Percentiles rank a stretch among this genome's conserved stretches.
Evolutionary conservation across 1,140 invertebrate genomes (phyloP).

Genomic region (Neodiprion fabricii): DNA sequence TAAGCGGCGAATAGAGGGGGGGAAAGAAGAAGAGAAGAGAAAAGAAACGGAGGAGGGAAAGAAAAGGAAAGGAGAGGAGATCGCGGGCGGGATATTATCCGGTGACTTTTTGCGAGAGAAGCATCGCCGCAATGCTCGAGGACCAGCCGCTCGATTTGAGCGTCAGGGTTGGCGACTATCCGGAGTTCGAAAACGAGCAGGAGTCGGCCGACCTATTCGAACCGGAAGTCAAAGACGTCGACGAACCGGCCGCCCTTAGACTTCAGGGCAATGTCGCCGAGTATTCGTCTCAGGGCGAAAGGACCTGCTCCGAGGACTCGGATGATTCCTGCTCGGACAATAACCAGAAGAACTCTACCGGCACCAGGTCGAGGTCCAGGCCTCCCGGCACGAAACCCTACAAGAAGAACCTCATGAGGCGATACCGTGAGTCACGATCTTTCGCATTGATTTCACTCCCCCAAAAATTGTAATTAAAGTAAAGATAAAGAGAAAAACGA

Average conservation of each 20-base stretch:
- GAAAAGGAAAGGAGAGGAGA: background rate
- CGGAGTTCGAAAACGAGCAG: conserved; percentile 44
- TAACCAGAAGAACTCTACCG: conserved; percentile 48
- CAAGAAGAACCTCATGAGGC: conserved; percentile 87
- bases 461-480: background rate
- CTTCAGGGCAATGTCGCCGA: conserved; percentile 38
- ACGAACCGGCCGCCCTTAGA: conserved; percentile 37
- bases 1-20: conserved; percentile 4
- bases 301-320: conserved; percentile 75
- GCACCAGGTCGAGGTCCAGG: conserved; percentile 43
- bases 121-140: conserved; percentile 47
- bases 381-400: conserved; percentile 75
- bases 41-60: conserved; percentile 7
- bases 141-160: conserved; percentile 58
- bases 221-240: conserved; percentile 40
- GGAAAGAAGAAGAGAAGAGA: conserved; percentile 12
- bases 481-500: conserved; percentile 13
- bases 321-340: conserved; percentile 73
- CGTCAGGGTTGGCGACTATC: conserved; percentile 53
- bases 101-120: background rate
- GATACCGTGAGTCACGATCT: conserved; percentile 79
- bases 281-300: conserved; percentile 54
- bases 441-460: too few species aligned
- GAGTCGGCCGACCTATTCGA: conserved; percentile 28
- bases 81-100: background rate